A percentile compares a stretch with the other conserved stretches of the same genome.
phyloP scores from a whole-genome alignment of 2,113 vertebrate species.

The Amia ocellicauda region DNA sequence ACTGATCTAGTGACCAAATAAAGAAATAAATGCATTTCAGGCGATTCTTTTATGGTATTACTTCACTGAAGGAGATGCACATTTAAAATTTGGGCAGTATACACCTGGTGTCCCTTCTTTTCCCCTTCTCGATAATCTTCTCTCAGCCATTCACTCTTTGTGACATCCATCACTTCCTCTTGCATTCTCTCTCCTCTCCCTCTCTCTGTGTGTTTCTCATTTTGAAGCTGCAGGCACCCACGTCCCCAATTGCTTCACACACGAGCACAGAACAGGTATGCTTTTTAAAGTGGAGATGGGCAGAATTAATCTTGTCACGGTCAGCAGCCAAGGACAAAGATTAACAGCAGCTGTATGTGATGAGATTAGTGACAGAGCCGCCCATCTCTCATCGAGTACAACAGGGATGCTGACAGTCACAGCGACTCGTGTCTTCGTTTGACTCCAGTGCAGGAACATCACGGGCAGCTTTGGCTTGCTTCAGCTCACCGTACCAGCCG shows the following conservation, averaged over 20 bases:
- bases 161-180: neutral
- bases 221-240: neutral
- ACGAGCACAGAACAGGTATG: neutral
- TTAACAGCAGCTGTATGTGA: conserved; percentile 29
- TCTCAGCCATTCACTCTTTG: neutral
- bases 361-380: neutral
- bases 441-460: no score
- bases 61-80: no score
- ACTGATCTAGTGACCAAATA: no score
- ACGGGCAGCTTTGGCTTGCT: no score
- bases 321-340: conserved; percentile 39
- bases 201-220: neutral
- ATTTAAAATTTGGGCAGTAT: neutral
- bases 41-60: no score
- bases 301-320: conserved; percentile 10
- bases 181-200: neutral
- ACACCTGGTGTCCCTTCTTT: conserved; percentile 16
- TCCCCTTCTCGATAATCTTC: neutral
- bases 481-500: no score
- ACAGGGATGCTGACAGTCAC: no score
- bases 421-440: no score
- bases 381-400: no score
- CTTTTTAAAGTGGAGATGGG: neutral
- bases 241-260: no score
- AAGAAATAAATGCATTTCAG: no score